Percentiles rank a stretch among this genome's conserved stretches.
phyloP scores from a whole-genome alignment of 2,888 invertebrate genomes.

The Synanthedon tipuliformis region DNA sequence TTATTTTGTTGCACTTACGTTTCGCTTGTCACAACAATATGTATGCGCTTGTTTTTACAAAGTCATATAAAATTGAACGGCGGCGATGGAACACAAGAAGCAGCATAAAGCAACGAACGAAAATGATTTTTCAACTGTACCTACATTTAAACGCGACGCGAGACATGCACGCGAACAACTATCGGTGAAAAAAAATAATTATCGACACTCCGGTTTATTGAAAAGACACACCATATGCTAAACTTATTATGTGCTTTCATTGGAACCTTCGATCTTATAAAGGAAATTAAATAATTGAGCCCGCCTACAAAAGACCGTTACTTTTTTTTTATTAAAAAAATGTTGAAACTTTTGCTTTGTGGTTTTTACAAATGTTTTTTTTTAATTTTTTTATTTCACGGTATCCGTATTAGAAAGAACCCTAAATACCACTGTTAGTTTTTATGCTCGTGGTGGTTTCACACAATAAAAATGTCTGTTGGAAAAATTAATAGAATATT shows the following conservation, averaged over 20 bases:
- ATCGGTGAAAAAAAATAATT: not conserved
- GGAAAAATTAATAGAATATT: too few relatives aligned
- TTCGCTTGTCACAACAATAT: conserved; percentile 1
- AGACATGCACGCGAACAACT: conserved; percentile 15
- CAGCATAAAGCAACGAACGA: conserved; percentile 1
- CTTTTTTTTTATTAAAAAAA: conserved; percentile 19
- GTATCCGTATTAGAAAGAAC: conserved; percentile 2
- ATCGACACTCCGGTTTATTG: conserved; percentile 26
- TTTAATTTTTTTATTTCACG: conserved; percentile 34
- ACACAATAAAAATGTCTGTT: conserved; percentile 13
- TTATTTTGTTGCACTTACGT: conserved; percentile 11
- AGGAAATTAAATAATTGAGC: conserved; percentile 44
- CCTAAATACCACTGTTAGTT: conserved; percentile 14
- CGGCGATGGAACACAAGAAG: not conserved
- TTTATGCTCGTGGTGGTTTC: conserved; percentile 20
- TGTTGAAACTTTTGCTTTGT: conserved; percentile 15
- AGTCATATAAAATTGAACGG: not conserved
- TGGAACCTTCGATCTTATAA: conserved; percentile 33
- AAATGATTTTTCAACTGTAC: conserved; percentile 1
- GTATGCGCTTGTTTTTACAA: conserved; percentile 1
- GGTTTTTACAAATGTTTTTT: conserved; percentile 30
- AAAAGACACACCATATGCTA: conserved; percentile 42
- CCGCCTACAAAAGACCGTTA: conserved; percentile 28
- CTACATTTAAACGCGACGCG: conserved; percentile 11
- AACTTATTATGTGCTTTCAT: conserved; percentile 32